Evolutionary conservation across 1,140 invertebrate species (phyloP).

Genomic region (Leptonema lineaticorne): DNA sequence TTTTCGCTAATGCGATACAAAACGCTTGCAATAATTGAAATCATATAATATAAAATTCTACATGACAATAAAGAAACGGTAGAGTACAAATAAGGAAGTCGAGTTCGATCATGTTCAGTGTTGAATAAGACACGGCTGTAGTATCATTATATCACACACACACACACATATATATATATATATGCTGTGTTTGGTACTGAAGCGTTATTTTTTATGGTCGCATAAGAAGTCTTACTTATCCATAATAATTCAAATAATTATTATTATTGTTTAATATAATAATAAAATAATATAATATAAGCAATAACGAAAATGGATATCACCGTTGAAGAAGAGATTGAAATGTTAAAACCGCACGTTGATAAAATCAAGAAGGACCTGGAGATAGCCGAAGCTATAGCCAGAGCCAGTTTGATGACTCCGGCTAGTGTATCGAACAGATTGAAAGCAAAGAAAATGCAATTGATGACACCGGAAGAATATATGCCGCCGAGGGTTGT

Average conservation of each 20-base stretch:
- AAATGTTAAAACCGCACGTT: constrained; percentile 23
- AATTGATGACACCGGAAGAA: constrained; percentile 51
- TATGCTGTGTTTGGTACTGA: neutral
- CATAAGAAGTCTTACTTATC: neutral
- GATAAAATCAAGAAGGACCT: constrained; percentile 50
- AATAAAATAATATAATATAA: too few species aligned
- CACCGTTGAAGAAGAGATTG: constrained; percentile 25
- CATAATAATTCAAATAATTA: neutral
- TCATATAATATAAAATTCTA: too few species aligned
- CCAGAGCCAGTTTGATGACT: constrained; percentile 59
- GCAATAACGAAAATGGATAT: neutral
- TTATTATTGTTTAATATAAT: neutral
- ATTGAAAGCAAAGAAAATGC: constrained; percentile 55
- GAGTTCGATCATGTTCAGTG: neutral
- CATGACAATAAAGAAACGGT: neutral
- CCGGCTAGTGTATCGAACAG: constrained; percentile 57
- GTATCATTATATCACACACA: neutral
- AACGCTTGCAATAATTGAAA: too few species aligned
- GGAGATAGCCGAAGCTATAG: constrained; percentile 60
- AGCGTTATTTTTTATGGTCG: neutral
- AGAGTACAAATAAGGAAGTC: neutral
- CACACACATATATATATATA: neutral
- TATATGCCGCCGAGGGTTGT: constrained; percentile 64
- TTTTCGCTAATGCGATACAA: too few species aligned
- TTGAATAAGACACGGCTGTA: neutral